Evolutionary conservation across 2,888 invertebrate species (phyloP), one percentile per base, ranked within the genome.

Genomic region (Clistopyga incitator): DNA sequence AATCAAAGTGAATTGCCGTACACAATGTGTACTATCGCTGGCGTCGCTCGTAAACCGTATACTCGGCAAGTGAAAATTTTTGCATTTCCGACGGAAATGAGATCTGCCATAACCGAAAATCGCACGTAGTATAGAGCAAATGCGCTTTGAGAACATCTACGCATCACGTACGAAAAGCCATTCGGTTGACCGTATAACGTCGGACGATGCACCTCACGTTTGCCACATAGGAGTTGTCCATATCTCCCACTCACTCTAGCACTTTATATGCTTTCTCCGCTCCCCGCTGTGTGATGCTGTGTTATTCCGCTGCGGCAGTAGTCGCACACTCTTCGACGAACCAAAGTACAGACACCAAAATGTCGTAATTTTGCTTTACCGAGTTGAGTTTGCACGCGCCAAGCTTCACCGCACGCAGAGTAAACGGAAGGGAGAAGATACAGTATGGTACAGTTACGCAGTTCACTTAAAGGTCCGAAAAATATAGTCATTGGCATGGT

Each of bases 361-460:
- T 88, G 88, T 90, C 89, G 88, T 90, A 89, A 90, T 90, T 90
- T 90, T 81, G 85, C 87, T 88, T 88, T 81, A 23, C 47, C 61
- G 87, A 87, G 87, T 88, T 87, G 84, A 88, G 89, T 91, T 90
- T 90, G 3, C 87, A 84, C 87, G 74, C 64, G 77, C 68, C 34
- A 38, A 54, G 23, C 77, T 76, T 72, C 76, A 78, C 84, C 61
- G 34, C 72, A 72, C 52, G 47, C 15, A 47, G n/a, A 68, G 47
- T 20, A 78, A 45, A 50, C 45, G 65, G 23, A 23, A 54, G 54
- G 3, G 20, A 11, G 23, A 54, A 10, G 20, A 11, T 3, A 23
- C 23, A 54, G 10, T 54, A 20, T 11, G 23, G 23, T 54, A 20
- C 11, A 20, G 54, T 23, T 54, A 11, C 23, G 54, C 11, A 11